Base-by-base conservation (phyloP, 2,888 invertebrate genomes). In the Pristionchus entomophagus region DNA sequence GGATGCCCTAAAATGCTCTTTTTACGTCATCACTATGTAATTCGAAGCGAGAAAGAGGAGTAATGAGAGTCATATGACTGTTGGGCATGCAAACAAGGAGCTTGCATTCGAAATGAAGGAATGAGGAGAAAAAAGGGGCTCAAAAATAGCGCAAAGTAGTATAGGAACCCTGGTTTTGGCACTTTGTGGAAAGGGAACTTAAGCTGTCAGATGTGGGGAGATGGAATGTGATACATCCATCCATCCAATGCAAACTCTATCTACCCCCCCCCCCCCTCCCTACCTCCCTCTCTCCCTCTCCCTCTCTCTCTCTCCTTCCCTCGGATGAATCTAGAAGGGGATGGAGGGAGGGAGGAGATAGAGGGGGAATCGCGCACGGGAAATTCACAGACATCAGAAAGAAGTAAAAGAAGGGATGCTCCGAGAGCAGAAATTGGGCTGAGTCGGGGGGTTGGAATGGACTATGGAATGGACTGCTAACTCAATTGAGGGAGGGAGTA, bases 311-410 rank as follows among this genome's bases (percentile, higher is more conserved):
- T 45, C 73, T 45, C 73, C 32, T 41, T 73, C 73, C 26, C 41
- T 73, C 45, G 45, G 45, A 73, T 73, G 73, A 73, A 73, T 73
- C 73, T n/a, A 73, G 73, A n/a, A n/a, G n/a, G n/a, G n/a, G n/a
- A n/a, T n/a, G n/a, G n/a, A n/a, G n/a, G n/a, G 41, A 80, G 51
- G 49, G 51, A 29, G 35, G 45, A n/a, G 77, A 77, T 41, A 45
- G 77, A 51, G 78, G 78, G 51, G 51, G 78, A 41, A 80, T 73
- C 26, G 73, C n/a, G 73, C 41, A 26, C 26, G 41, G 65, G 10
- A 73, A 26, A 73, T 41, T 73, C 73, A n/a, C n/a, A n/a, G n/a
- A n/a, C n/a, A n/a, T n/a, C n/a, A n/a, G n/a, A n/a, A n/a, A n/a
- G n/a, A n/a, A n/a, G n/a, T n/a, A n/a, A n/a, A n/a, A n/a, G n/a